Evolutionary conservation across 2,113 vertebrate species (phyloP), one percentile per base, ranked within the genome.

Genomic region (Tachycineta bicolor): DNA sequence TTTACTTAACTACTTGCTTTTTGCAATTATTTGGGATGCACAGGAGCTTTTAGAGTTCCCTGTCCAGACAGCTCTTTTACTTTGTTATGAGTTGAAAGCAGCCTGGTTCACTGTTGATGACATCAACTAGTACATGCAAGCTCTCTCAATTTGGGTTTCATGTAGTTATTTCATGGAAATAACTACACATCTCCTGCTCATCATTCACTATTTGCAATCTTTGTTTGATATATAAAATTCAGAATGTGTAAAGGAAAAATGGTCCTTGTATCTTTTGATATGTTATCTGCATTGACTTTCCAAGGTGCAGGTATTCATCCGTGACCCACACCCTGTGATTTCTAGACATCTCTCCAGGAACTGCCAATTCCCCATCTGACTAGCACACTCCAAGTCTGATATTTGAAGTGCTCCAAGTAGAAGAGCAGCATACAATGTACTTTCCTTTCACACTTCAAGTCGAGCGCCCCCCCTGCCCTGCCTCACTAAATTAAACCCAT

Each of bases 391-490:
- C 15, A 43, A 29, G 15, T 13, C 55, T 56, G 20, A 13, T n/a
- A 47, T 29, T 39, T 24, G 5, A 74, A 70, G 37, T 19, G 4
- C 4, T 62, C 16, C 37, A 29, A 19, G 17, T 12, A 74, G 19
- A 59, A 68, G 12, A 12, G 34, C 9, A 62, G 16, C 7, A 31
- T 65, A n/a, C 22, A 43, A 25, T 3, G 3, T 37, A 9, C 5
- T 52, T 78, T 47, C 11, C 10, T 59, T 33, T 65, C 15, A 18
- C 31, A 41, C n/a, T 75, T 79, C 31, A 52, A 44, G 9, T 7
- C 62, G 19, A 2, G 85, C 5, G 14, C 1, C 2, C 2, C 15
- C 3, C 4, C 26, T 44, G 4, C 11, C 4, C 26, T 44, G 4
- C 11, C 24, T 46, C 26, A 37, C 33, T 25, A 67, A 12, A 44